Conservation (phyloP, 2,797 vertebrate genomes). For the Falco novaeseelandiae region DNA sequence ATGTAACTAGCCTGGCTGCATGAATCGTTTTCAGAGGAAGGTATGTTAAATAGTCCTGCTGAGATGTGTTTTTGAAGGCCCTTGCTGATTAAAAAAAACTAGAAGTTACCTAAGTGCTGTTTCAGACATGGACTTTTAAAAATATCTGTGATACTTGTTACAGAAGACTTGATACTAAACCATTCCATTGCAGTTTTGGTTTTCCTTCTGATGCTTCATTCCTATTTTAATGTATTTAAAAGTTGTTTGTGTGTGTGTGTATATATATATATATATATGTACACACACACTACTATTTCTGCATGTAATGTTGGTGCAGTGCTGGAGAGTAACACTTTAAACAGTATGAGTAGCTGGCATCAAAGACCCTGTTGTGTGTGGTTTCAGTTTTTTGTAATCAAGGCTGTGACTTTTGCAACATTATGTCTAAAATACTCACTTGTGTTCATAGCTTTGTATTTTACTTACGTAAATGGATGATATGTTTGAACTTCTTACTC, state of each 20-base stretch:
- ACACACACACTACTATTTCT: neutral
- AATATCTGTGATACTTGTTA: neutral
- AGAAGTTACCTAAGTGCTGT: neutral
- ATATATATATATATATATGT: neutral
- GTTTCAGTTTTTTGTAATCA: neutral
- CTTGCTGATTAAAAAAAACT: neutral
- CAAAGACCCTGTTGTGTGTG: neutral
- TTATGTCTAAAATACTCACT: neutral
- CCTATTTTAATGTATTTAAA: neutral
- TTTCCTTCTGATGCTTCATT: neutral
- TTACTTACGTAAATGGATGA: neutral
- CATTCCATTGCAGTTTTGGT: neutral
- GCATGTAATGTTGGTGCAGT: neutral
- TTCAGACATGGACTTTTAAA: neutral
- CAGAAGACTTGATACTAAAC: neutral
- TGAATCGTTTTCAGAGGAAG: neutral
- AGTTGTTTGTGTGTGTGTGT: fast-evolving
- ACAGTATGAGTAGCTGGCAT: neutral
- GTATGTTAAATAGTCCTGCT: neutral
- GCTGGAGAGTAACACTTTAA: neutral
- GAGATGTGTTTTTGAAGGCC: neutral
- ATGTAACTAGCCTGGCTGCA: neutral
- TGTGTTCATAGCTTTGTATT: neutral
- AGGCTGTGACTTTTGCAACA: neutral
- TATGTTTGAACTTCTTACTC: neutral